Evolutionary conservation across 2,797 vertebrate genomes (phyloP), one percentile per base, ranked within the genome.

Genomic region (Catamblyrhynchus diadema): DNA sequence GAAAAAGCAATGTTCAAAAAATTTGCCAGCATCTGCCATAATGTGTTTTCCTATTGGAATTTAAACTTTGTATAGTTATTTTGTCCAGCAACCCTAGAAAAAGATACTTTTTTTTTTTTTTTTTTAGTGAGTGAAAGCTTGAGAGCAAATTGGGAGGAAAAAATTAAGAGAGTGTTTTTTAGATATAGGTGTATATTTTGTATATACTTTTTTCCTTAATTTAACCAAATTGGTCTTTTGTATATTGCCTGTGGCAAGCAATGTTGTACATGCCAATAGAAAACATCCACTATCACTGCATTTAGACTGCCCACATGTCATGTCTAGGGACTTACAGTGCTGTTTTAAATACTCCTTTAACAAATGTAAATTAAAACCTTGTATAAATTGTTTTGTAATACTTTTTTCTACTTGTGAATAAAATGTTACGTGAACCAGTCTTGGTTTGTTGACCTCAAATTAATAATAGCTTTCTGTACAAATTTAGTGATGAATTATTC

Each of bases 371-470:
- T 97, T 95, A 96, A 92, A 94, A n/a, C 79, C 83, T 87, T 95
- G 91, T 96, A 82, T 81, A 97, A 93, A 96, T 86, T 3, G 5
- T 96, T 97, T 98, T 97, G 95, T 98, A 97, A 95, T 94, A 82
- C 77, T 94, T 97, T 96, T 97, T 98, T 97, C 86, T 94, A 96
- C 91, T 91, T 98, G 97, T 97, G 96, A 98, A 98, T 98, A 98
- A 98, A 97, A 86, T 17, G 4, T 92, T 88, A 94, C 1, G 0
- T 96, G 87, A 90, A 94, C 79, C 50, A 39, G 50, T 94, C 62
- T 85, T 85, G 33, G 8, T 75, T 41, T 78, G 44, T 83, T 73
- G 48, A 48, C 77, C 37, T 89, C 37, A 50, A 60, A 59, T 67
- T 82, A 61, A 30, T 72, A 51, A 47, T 37, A 64, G 28, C 16